Evolutionary conservation across 1,140 invertebrate genomes (phyloP).

Genomic region (Zeugodacus cucurbitae): DNA sequence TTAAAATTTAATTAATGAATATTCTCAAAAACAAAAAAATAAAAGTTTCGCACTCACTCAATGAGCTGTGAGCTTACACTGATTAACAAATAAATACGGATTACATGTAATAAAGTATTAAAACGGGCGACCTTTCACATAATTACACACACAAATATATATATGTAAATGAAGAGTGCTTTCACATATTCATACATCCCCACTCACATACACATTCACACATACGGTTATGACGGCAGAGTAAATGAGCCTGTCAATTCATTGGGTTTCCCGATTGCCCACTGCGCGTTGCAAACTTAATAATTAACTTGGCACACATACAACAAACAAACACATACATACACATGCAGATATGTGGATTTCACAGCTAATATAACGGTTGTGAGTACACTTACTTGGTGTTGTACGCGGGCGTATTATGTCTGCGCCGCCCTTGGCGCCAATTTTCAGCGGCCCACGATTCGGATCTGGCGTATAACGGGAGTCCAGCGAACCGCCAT

Average conservation of each 20-base stretch:
- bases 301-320: neutral
- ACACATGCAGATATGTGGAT: too few species aligned
- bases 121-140: neutral
- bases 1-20: neutral
- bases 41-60: neutral
- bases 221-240: neutral
- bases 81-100: neutral
- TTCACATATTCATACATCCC: too few species aligned
- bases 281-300: neutral
- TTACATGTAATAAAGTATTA: neutral
- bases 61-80: neutral
- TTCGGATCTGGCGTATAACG: slow-evolving; percentile 84
- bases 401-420: slow-evolving; percentile 78
- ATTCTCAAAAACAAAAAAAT: neutral
- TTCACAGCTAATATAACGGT: too few species aligned
- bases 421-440: slow-evolving; percentile 73
- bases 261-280: neutral
- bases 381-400: slow-evolving; percentile 70
- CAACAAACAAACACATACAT: too few species aligned
- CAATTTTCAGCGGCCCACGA: slow-evolving; percentile 70
- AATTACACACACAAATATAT: too few species aligned
- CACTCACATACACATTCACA: neutral
- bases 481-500: slow-evolving; percentile 77
- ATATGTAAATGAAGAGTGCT: too few species aligned
- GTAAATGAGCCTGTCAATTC: neutral